Base-by-base conservation (phyloP, 2,113 vertebrate genomes). In the Rattus rattus region DNA sequence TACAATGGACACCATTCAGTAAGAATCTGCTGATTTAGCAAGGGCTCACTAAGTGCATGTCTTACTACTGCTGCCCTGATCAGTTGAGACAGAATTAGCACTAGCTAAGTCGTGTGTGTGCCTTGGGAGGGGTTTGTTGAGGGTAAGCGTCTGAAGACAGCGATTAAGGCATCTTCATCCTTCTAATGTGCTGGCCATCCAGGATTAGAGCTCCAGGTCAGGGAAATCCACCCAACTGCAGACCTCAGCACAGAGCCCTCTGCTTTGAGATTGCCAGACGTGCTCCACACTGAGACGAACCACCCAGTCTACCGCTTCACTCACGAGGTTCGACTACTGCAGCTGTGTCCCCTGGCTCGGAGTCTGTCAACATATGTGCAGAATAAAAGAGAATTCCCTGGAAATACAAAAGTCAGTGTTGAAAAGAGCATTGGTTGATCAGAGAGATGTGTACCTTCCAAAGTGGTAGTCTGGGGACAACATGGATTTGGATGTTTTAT, bases 141-240 rank as follows among this genome's bases (percentile, higher is more conserved):
- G 99, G 99, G 99, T 99, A 99, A 99, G 99, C 99, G 99, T 98
- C 99, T 99, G 99, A 99, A 99, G 99, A 98, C 97, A 97, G 96
- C 98, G 99, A 99, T 99, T 99, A 99, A 98, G 98, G 98, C 98
- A 97, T 99, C 99, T 98, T 99, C 99, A 99, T 99, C 99, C 99
- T 98, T 98, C 98, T 99, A 99, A 99, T 99, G 99, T 99, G 99
- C 99, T 99, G 99, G 98, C 99, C 99, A 99, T 99, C 99, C 99
- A 99, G 99, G 99, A 99, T 98, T 99, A 99, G 99, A 98, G 99
- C 99, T 99, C 99, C 98, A 99, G 99, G 99, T 99, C 99, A 98
- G 95, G 97, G 98, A 99, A 98, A 98, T 98, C 98, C 98, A 91
- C 91, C 97, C 79, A 96, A 98, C 95, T 97, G 97, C 94, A 98